Evolutionary conservation across 1,140 invertebrate genomes (phyloP).

Genomic region (Drosophila bocki): DNA sequence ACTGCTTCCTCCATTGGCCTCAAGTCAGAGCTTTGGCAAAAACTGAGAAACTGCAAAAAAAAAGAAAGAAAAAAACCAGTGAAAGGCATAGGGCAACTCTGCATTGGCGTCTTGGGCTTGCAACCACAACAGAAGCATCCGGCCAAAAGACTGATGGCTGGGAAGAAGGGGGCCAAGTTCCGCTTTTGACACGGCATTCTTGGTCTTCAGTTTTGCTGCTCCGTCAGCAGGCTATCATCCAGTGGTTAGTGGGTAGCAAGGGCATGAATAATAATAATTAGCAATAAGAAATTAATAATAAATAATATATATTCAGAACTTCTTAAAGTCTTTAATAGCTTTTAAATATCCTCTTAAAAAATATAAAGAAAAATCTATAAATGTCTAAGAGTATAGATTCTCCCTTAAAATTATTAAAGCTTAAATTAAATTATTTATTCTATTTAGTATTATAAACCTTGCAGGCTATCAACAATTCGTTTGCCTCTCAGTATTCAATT

Average conservation of each 20-base stretch:
- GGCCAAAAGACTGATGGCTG: slow-evolving; percentile 29
- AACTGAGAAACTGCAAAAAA: slow-evolving; percentile 13
- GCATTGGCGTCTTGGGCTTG: slow-evolving; percentile 48
- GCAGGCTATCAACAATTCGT: slow-evolving; percentile 21
- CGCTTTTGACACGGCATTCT: slow-evolving; percentile 30
- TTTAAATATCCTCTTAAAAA: background rate
- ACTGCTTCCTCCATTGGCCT: slow-evolving; percentile 27
- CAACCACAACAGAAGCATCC: slow-evolving; percentile 59
- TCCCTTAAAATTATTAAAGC: background rate
- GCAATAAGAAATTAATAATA: background rate
- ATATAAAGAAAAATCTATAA: background rate
- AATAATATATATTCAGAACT: too few species aligned
- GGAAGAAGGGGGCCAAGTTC: slow-evolving; percentile 15
- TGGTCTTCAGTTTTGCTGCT: slow-evolving; percentile 23
- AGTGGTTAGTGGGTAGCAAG: slow-evolving; percentile 25
- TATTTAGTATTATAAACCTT: background rate
- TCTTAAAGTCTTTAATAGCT: background rate
- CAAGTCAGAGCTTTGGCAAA: slow-evolving; percentile 56
- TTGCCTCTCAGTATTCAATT: background rate
- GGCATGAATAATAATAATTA: background rate
- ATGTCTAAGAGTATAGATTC: background rate
- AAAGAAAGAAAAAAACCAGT: background rate
- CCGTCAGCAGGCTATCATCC: slow-evolving; percentile 26
- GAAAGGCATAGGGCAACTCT: slow-evolving; percentile 30
- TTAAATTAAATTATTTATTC: background rate